Evolutionary conservation across 1,140 invertebrate genomes (phyloP), one percentile per base, ranked within the genome.

Genomic region (Apis dorsata): DNA sequence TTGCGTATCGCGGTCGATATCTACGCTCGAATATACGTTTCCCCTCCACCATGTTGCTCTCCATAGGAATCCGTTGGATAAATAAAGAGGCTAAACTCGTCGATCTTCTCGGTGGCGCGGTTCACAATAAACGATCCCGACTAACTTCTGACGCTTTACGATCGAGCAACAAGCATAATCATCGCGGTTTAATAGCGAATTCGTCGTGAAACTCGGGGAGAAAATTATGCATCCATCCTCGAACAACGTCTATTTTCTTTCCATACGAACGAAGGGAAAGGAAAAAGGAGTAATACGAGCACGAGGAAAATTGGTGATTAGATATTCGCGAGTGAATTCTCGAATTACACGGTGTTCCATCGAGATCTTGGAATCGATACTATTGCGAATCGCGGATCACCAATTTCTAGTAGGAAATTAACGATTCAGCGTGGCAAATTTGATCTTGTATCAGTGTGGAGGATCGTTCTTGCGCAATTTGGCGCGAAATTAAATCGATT

Each of bases 361-460:
- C 70, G 70, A 28, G 71, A 66, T 65, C 53, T 21, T 17, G 1
- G 51, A 19, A 24, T 60, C n/a, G 65, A 77, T 68, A 13, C 15
- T 28, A 24, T 79, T 11, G 17, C 55, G 12, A 34, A 69, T 21
- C 76, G 21, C 8, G 12, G n/a, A 49, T 19, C 4, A 17, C 12
- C 17, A 7, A 34, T 12, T 80, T 81, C 74, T 28, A 34, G 55
- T 21, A 44, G 60, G 60, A 51, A 51, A 70, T 59, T 44, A 51
- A 19, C 21, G n/a, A 81, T 73, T 66, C 21, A 3, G 21, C 71
- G 79, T 81, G 55, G 70, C 51, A 55, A 81, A 81, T 81, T 74
- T 57, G 74, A 74, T 81, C 55, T 15, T 21, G 0, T 28, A 34
- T 28, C 17, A 44, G 7, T 5, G 5, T 2, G 69, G 19, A 15